Evolutionary conservation across 2,113 vertebrate genomes (phyloP).

Genomic region (Rhegmatorhina hoffmannsi): DNA sequence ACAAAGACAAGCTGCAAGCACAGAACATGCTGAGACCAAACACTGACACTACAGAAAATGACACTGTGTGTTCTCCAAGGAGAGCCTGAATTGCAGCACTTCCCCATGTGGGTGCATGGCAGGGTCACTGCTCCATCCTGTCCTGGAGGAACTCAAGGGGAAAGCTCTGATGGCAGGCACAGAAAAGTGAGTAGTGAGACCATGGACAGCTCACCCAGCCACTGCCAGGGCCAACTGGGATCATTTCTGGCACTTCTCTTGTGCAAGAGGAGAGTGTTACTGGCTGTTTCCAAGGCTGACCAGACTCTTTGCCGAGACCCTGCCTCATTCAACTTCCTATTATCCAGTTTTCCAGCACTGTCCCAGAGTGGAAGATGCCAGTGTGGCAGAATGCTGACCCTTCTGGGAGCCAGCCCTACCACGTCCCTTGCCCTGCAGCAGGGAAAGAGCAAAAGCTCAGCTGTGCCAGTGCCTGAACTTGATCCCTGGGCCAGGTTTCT

Average conservation of each 20-base stretch:
- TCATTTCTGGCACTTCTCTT: background rate
- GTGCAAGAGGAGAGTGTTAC: accelerated
- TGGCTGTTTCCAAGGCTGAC: background rate
- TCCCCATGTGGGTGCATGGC: background rate
- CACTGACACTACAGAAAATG: background rate
- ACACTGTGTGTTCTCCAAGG: background rate
- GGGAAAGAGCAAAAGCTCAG: background rate
- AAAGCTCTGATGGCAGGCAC: background rate
- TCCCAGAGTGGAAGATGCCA: background rate
- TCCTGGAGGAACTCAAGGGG: background rate
- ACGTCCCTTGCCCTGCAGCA: background rate
- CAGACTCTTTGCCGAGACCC: background rate
- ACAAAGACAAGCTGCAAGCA: background rate
- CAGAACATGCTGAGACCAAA: background rate
- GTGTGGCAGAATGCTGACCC: background rate
- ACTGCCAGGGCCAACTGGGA: background rate
- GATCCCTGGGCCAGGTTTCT: background rate
- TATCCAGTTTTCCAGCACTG: background rate
- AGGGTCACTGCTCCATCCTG: background rate
- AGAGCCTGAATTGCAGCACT: background rate
- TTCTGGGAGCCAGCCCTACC: background rate
- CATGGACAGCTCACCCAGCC: background rate
- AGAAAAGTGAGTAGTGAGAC: background rate
- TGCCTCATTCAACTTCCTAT: background rate
- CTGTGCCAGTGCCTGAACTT: background rate